A percentile compares a stretch with the other conserved stretches of the same genome.
Conservation (phyloP, 2,113 vertebrate genomes). For the Myotis yumanensis region DNA sequence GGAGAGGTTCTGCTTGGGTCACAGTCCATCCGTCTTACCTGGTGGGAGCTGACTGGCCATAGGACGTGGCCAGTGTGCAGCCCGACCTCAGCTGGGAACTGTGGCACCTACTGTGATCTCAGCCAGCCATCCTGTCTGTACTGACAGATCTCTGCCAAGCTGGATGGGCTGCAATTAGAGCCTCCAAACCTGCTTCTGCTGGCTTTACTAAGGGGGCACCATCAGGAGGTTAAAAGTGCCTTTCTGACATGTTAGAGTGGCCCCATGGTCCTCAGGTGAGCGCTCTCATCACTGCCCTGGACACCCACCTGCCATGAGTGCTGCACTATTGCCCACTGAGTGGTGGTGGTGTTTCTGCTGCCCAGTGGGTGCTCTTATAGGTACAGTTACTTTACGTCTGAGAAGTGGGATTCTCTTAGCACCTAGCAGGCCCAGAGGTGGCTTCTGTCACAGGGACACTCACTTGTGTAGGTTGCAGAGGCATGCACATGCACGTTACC, state of each 20-base stretch:
- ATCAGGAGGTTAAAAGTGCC: not conserved
- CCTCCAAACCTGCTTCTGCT: not conserved
- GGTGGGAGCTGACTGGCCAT: not conserved
- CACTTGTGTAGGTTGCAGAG: not conserved
- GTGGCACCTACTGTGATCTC: not conserved
- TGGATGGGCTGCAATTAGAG: not conserved
- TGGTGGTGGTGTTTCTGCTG: not conserved
- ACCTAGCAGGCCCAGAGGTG: not conserved
- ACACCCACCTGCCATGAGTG: not conserved
- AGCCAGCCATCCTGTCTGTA: not conserved
- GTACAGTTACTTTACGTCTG: not conserved
- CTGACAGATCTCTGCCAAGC: not conserved
- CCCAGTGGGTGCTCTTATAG: not conserved
- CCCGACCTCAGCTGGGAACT: rapidly evolving
- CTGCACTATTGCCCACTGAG: not conserved
- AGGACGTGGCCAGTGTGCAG: not conserved
- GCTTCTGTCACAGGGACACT: not conserved
- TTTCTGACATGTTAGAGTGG: not conserved
- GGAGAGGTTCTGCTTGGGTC: not conserved
- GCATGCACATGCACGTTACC: not conserved
- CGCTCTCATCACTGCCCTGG: rapidly evolving
- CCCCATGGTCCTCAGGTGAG: not conserved
- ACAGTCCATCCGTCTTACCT: not conserved
- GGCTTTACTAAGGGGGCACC: not conserved
- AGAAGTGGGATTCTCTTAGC: not conserved